phyloP scores from a whole-genome alignment of 2,113 vertebrate species.

The Osmerus eperlanus region DNA sequence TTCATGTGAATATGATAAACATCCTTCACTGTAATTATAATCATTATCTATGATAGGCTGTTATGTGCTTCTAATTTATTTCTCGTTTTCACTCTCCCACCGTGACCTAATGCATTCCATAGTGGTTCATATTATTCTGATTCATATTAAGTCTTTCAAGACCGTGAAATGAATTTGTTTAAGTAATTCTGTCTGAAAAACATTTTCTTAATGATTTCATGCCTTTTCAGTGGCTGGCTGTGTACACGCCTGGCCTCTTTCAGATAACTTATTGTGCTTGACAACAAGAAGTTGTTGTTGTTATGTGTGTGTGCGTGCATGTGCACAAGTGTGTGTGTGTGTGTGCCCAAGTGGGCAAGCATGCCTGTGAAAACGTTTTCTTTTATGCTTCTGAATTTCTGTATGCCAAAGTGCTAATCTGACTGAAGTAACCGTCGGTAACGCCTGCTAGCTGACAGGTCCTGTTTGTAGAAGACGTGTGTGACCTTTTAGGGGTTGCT shows the following conservation, averaged over 20 bases:
- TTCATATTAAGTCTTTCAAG: constrained; percentile 50
- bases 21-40: constrained; percentile 18
- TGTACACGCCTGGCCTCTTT: constrained; percentile 53
- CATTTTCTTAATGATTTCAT: constrained; percentile 54
- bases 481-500: constrained; percentile 15
- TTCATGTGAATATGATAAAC: constrained; percentile 41
- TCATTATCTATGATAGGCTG: constrained; percentile 27
- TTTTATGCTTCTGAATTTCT: not conserved
- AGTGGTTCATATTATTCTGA: constrained; percentile 46
- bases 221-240: constrained; percentile 47
- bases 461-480: constrained; percentile 11
- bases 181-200: constrained; percentile 41
- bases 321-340: constrained; percentile 22
- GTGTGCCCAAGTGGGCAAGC: constrained; percentile 12
- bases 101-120: constrained; percentile 71
- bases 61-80: constrained; percentile 38
- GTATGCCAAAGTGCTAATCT: no score
- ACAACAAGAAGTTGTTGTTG: constrained; percentile 23
- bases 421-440: no score
- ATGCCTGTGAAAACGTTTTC: constrained; percentile 30
- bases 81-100: constrained; percentile 47
- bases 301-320: constrained; percentile 32
- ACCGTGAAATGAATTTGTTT: constrained; percentile 58
- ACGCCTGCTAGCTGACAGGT: no score
- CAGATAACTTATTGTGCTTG: constrained; percentile 52